Percentiles rank a stretch among this genome's conserved stretches.
Evolutionary conservation across 2,888 invertebrate genomes (phyloP).

Genomic region (Rhagium mordax): DNA sequence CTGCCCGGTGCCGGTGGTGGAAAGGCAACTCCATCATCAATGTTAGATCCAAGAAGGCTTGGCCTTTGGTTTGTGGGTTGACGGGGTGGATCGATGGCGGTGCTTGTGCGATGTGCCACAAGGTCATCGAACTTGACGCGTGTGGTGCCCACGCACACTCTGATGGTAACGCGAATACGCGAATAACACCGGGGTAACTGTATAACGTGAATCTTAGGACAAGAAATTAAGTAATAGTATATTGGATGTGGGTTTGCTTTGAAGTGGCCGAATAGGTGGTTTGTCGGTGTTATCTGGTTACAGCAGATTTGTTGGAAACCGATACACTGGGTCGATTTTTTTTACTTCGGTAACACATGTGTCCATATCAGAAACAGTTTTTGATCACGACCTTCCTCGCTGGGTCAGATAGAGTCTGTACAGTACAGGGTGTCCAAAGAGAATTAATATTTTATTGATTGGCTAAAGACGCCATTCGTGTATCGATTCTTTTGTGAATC

Average conservation of each 20-base stretch:
- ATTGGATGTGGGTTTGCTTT: background rate
- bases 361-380: background rate
- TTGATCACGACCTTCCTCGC: no score
- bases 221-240: background rate
- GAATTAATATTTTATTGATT: no score
- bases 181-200: constrained; percentile 29
- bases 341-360: background rate
- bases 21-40: constrained; percentile 5
- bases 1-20: constrained; percentile 33
- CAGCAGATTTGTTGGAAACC: background rate
- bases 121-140: constrained; percentile 62
- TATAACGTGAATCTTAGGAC: background rate
- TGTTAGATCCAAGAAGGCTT: constrained; percentile 50
- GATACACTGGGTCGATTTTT: background rate
- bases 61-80: constrained; percentile 60
- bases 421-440: no score
- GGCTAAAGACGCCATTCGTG: no score
- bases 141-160: constrained; percentile 54
- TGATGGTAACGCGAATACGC: constrained; percentile 41
- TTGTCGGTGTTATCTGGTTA: background rate
- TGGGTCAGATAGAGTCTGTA: no score
- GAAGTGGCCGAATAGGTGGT: background rate
- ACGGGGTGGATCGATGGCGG: constrained; percentile 57
- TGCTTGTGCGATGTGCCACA: constrained; percentile 40
- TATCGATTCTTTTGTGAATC: no score